These are phyloP conservation scores for Enchytraeus crypticus DNA, from an alignment of 2,888 invertebrate genomes.

Conservation along the genomic window DNA sequence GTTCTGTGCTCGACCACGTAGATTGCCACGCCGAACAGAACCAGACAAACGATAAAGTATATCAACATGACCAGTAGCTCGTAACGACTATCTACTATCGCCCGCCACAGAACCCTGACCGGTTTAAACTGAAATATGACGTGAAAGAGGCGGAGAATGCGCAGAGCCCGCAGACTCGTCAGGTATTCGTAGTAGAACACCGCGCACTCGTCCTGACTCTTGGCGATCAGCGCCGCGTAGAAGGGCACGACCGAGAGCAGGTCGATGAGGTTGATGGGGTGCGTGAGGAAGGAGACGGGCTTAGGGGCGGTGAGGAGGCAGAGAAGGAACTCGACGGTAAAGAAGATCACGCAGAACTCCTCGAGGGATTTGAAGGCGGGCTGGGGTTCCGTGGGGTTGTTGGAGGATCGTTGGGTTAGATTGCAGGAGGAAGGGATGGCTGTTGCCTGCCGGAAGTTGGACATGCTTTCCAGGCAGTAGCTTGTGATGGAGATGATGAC, in stretches of 20 bases:
- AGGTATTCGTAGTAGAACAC: slow-evolving; percentile 8
- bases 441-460: too few species aligned
- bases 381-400: slow-evolving; percentile 1
- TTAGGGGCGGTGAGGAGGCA: neutral
- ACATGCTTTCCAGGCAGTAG: neutral
- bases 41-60: slow-evolving; percentile 18
- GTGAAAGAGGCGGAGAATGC: slow-evolving; percentile 19
- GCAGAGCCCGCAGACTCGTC: slow-evolving; percentile 11
- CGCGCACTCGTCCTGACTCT: neutral
- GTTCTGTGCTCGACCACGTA: slow-evolving; percentile 17
- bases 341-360: slow-evolving; percentile 9
- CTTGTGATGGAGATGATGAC: neutral
- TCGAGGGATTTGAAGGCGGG: slow-evolving; percentile 2
- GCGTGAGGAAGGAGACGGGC: slow-evolving; percentile 5
- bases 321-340: slow-evolving; percentile 12
- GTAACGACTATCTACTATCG: slow-evolving; percentile 13
- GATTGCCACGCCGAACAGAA: slow-evolving; percentile 21
- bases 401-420: too few species aligned
- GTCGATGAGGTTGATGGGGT: slow-evolving; percentile 17
- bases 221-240: neutral
- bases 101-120: slow-evolving; percentile 18
- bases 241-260: slow-evolving; percentile 12
- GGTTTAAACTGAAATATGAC: slow-evolving; percentile 18
- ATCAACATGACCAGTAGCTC: slow-evolving; percentile 22
- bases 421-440: too few species aligned